Percentiles rank a stretch among this genome's conserved stretches.
These are phyloP conservation scores for Lasioglossum baleicum DNA, from an alignment of 1,140 invertebrate genomes.

Conservation along the genomic window DNA sequence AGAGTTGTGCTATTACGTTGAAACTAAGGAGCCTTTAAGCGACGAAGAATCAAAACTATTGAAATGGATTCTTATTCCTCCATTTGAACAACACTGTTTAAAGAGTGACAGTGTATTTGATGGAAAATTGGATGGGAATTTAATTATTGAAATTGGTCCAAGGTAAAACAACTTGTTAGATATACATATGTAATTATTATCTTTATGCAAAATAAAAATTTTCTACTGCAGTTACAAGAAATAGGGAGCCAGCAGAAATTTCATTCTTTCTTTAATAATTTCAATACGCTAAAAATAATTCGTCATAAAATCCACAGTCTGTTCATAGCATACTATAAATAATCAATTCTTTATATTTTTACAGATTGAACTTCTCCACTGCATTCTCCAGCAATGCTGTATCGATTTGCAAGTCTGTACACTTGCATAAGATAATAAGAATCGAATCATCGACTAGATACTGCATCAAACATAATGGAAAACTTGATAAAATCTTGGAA, in stretches of 20 bases:
- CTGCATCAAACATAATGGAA: constrained; percentile 81
- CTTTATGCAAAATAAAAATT: too few species aligned
- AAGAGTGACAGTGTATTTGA: constrained; percentile 76
- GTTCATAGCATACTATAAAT: not conserved
- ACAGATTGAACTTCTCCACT: constrained; percentile 95
- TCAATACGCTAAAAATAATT: too few species aligned
- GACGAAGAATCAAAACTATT: constrained; percentile 82
- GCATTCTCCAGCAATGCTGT: constrained; percentile 97
- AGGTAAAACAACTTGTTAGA: constrained; percentile 79
- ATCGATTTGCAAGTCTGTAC: constrained; percentile 93
- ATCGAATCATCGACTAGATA: constrained; percentile 92
- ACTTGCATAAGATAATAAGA: constrained; percentile 86
- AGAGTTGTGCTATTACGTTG: constrained; percentile 90
- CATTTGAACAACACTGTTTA: constrained; percentile 82
- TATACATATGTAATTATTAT: not conserved
- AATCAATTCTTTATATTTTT: constrained; percentile 58
- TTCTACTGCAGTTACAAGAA: too few species aligned
- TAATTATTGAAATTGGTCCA: constrained; percentile 89
- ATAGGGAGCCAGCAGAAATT: too few species aligned
- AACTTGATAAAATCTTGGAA: constrained; percentile 72
- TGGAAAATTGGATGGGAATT: constrained; percentile 64
- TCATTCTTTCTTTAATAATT: too few species aligned
- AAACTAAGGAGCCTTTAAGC: constrained; percentile 78
- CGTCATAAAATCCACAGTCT: too few species aligned
- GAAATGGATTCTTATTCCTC: constrained; percentile 86